Percentiles rank a stretch among this genome's conserved stretches.
Evolutionary conservation across 1,140 invertebrate species (phyloP).

Genomic region (Manduca sexta): DNA sequence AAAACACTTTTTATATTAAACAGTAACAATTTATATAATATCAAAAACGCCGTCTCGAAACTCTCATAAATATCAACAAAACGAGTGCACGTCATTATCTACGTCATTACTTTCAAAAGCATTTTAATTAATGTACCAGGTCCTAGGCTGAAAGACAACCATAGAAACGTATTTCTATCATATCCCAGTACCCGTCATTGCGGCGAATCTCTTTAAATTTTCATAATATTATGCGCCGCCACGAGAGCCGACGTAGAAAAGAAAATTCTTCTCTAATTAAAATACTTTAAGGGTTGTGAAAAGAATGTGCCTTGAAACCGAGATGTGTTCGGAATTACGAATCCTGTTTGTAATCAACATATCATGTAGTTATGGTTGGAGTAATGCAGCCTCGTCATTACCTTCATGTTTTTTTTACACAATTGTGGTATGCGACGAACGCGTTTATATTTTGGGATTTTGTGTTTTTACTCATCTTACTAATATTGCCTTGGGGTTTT

Average conservation of each 20-base stretch:
- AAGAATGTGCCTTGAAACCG: slow-evolving; percentile 6
- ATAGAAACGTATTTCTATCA: background rate
- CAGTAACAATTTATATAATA: too few species aligned
- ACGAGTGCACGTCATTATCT: slow-evolving; percentile 6
- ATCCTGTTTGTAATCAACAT: too few species aligned
- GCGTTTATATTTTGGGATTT: too few species aligned
- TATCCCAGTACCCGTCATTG: background rate
- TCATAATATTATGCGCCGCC: slow-evolving; percentile 13
- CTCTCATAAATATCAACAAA: too few species aligned
- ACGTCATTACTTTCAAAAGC: slow-evolving; percentile 7
- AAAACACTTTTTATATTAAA: too few species aligned
- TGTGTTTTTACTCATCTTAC: too few species aligned
- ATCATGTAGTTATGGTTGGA: too few species aligned
- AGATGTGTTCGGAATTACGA: background rate
- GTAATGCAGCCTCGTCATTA: too few species aligned
- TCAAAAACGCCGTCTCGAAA: too few species aligned
- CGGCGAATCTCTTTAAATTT: slow-evolving; percentile 6
- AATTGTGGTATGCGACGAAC: too few species aligned
- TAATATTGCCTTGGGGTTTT: too few species aligned
- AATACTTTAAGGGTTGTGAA: slow-evolving; percentile 16
- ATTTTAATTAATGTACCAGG: slow-evolving; percentile 8
- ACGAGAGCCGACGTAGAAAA: slow-evolving; percentile 4
- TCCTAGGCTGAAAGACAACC: slow-evolving; percentile 3
- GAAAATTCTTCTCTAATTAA: slow-evolving; percentile 24
- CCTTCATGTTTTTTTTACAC: too few species aligned